Evolutionary conservation across 2,113 vertebrate genomes (phyloP).

Genomic region (Chloropsis cyanopogon): DNA sequence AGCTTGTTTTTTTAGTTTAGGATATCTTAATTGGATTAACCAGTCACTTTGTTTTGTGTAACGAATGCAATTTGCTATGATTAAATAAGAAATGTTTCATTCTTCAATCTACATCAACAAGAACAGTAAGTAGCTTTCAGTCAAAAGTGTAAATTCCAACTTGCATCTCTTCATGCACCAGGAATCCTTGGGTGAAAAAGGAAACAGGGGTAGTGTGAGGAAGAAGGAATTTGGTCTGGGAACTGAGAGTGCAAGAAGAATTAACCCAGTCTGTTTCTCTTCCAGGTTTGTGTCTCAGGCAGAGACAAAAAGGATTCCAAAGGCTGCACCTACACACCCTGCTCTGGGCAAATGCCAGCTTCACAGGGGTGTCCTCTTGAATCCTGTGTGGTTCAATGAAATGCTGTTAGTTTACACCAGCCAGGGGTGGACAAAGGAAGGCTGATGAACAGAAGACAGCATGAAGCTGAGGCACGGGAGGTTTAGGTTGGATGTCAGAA

Average conservation of each 20-base stretch:
- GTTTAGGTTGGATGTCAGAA: not conserved
- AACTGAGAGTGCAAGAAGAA: not conserved
- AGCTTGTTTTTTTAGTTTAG: not conserved
- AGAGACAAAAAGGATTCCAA: not conserved
- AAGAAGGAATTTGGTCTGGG: not conserved
- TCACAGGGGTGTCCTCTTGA: not conserved
- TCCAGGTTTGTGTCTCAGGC: not conserved
- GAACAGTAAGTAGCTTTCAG: not conserved
- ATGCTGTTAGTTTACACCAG: not conserved
- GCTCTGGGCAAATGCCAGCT: not conserved
- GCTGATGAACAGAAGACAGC: not conserved
- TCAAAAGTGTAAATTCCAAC: not conserved
- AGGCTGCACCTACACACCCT: accelerated
- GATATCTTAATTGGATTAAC: not conserved
- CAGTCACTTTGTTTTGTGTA: not conserved
- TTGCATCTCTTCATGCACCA: not conserved
- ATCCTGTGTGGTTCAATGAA: not conserved
- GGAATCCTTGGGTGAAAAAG: not conserved
- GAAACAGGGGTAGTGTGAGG: not conserved
- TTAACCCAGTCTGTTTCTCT: not conserved
- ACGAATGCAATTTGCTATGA: constrained; percentile 1
- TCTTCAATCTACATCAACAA: not conserved
- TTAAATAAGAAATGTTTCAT: not conserved
- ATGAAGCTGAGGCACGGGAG: accelerated
- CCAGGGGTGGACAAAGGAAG: not conserved